Base-by-base conservation (phyloP, 2,113 vertebrate species). In the Delphinus delphis region DNA sequence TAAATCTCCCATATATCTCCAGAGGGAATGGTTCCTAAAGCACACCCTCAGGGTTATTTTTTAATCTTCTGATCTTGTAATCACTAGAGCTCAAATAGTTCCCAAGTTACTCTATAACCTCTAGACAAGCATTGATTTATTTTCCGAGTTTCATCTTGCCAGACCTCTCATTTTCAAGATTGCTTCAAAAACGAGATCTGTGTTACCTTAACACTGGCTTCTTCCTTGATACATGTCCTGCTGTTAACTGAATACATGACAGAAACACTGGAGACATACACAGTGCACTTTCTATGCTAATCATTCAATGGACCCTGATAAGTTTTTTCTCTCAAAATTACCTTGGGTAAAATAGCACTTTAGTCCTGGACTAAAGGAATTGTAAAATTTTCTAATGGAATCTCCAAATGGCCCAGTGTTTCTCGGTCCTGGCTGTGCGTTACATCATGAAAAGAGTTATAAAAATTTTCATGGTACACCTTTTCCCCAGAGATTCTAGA, bases 41-140 rank as follows among this genome's bases (percentile, higher is more conserved):
- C 58, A 92, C 1, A 97, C 55, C 71, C 62, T 70, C 47, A 38
- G 71, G 93, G 93, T 93, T 97, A 84, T 81, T 95, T 98, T 98
- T 97, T 96, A 97, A 97, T 98, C 96, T 98, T 96, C 93, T 97
- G 92, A 94, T 97, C 96, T 97, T 97, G 77, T 97, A 96, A 97
- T 97, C 96, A 97, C 95, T 79, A 96, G 80, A 96, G 31, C 88
- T 97, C 92, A 97, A 97, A 97, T 82, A 90, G 87, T 97, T 96
- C 71, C 87, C 92, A 93, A 77, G 95, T 96, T 96, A 96, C 92
- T 97, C 77, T 90, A 95, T 93, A 98, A 97, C 80, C 84, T 97
- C 96, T 97, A 95, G 96, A 97, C 76, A 97, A 97, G 65, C 63
- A 95, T 95, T 97, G 96, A 97, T 97, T 97, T 97, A 97, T 97